phyloP scores from a whole-genome alignment of 2,888 invertebrate species.

The Bibio marci region DNA sequence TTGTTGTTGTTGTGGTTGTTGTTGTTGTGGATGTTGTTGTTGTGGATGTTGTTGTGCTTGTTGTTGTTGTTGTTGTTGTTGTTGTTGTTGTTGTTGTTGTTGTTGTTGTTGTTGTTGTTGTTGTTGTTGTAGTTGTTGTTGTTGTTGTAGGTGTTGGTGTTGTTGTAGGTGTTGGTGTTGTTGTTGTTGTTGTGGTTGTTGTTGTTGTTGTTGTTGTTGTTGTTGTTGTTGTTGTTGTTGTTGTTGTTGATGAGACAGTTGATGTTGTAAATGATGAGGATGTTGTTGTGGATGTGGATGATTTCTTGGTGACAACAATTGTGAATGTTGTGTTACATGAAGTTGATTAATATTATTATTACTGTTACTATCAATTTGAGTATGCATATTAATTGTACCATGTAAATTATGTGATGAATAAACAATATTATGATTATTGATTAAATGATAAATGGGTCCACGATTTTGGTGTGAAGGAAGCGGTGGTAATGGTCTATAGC shows the following conservation, averaged over 20 bases:
- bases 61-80: not conserved
- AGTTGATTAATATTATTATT: conserved; percentile 14
- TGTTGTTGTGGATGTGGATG: too few relatives aligned
- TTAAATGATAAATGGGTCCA: conserved; percentile 21
- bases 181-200: conserved; percentile 1
- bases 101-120: conserved; percentile 10
- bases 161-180: conserved; percentile 4
- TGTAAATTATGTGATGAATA: conserved; percentile 29
- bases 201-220: conserved; percentile 16
- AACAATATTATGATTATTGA: conserved; percentile 26
- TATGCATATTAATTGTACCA: conserved; percentile 16
- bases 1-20: too few relatives aligned
- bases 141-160: conserved; percentile 9
- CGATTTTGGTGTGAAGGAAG: conserved; percentile 8
- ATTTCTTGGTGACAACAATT: too few relatives aligned
- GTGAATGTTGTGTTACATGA: too few relatives aligned
- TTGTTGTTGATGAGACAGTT: conserved; percentile 4
- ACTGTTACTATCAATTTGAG: not conserved
- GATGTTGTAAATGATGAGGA: conserved; percentile 5
- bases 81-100: conserved; percentile 14
- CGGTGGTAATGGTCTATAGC: conserved; percentile 16
- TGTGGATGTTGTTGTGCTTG: too few relatives aligned
- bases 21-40: too few relatives aligned
- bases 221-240: conserved; percentile 10
- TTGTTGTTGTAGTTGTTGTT: conserved; percentile 11